phyloP scores from a whole-genome alignment of 2,888 invertebrate species.

The Agrenia bidenticulata region DNA sequence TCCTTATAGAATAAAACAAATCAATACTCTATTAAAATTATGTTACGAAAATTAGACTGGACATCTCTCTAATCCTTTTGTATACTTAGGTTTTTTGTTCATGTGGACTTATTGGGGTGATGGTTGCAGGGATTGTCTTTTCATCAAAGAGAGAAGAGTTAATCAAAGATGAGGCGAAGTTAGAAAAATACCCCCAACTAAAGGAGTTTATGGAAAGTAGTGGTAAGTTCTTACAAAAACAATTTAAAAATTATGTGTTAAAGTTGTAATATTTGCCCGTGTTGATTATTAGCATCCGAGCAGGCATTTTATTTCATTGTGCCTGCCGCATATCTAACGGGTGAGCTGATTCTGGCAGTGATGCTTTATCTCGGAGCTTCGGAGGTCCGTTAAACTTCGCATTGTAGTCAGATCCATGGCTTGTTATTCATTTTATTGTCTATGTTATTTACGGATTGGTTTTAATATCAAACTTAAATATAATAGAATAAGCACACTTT shows the following conservation, averaged over 20 bases:
- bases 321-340: slow-evolving; percentile 6
- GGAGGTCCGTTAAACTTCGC: slow-evolving; percentile 13
- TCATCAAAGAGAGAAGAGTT: slow-evolving; percentile 9
- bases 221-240: no score
- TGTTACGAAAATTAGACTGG: not conserved
- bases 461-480: no score
- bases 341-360: slow-evolving; percentile 14
- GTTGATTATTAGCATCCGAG: not conserved
- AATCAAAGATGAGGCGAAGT: slow-evolving; percentile 13
- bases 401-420: no score
- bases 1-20: no score
- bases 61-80: not conserved
- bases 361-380: slow-evolving; percentile 17
- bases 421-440: no score
- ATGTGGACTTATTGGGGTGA: slow-evolving; percentile 1
- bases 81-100: slow-evolving; percentile 7
- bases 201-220: slow-evolving; percentile 13
- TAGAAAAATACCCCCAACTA: slow-evolving; percentile 19
- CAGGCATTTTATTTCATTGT: slow-evolving; percentile 17
- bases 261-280: not conserved
- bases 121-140: slow-evolving; percentile 8
- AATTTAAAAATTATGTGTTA: no score
- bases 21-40: not conserved
- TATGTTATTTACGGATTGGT: no score
- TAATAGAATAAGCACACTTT: slow-evolving; percentile 1